phyloP scores from a whole-genome alignment of 2,888 invertebrate genomes.

The Geophilus truncorum region DNA sequence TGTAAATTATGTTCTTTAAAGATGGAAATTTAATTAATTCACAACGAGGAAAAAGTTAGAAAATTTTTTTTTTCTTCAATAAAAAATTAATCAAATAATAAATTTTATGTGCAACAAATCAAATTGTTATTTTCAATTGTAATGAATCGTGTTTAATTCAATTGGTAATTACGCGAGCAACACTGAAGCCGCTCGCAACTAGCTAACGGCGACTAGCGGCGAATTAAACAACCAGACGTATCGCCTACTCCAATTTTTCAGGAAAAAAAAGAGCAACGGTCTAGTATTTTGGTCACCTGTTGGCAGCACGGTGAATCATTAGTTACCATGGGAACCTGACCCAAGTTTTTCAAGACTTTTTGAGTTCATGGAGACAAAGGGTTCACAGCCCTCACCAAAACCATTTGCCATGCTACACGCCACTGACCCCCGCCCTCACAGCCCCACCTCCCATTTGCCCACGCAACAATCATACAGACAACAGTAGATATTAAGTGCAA shows the following conservation, averaged over 20 bases:
- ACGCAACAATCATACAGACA: conserved; percentile 10
- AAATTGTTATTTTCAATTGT: background rate
- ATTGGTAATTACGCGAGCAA: background rate
- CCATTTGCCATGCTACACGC: conserved; percentile 14
- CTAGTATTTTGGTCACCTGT: background rate
- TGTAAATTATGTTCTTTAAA: conserved; percentile 8
- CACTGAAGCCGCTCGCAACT: background rate
- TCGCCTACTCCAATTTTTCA: background rate
- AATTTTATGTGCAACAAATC: background rate
- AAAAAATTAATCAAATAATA: background rate
- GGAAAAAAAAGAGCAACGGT: background rate
- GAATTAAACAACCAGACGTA: background rate
- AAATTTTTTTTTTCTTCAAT: background rate
- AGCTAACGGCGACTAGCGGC: background rate
- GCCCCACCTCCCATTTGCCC: conserved; percentile 13
- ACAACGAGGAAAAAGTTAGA: background rate
- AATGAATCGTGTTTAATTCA: background rate
- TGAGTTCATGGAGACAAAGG: conserved; percentile 15
- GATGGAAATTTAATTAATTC: background rate
- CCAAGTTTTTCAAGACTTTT: conserved; percentile 12
- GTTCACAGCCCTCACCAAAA: background rate
- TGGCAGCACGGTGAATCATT: conserved; percentile 5
- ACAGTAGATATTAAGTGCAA: background rate
- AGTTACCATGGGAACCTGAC: conserved; percentile 3
- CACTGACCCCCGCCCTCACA: conserved; percentile 2